A percentile compares a stretch with the other conserved stretches of the same genome.
These are phyloP conservation scores for Choloepus didactylus DNA, from an alignment of 2,797 vertebrate genomes.

Conservation along the genomic window DNA sequence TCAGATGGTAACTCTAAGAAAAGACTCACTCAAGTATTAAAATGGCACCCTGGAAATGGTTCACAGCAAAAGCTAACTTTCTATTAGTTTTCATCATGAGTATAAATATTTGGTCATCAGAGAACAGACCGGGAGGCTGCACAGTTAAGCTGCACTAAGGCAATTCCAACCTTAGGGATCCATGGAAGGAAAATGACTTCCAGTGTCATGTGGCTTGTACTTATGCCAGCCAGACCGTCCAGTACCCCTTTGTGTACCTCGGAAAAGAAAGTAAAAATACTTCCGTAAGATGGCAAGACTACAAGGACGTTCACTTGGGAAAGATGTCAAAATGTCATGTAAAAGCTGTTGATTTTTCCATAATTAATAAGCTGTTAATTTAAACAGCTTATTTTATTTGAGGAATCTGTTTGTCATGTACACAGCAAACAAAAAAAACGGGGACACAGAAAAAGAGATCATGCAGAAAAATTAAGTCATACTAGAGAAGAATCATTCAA, in stretches of 20 bases:
- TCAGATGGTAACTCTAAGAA: not conserved
- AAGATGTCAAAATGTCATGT: not conserved
- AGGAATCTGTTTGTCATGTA: constrained; percentile 38
- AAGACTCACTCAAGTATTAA: constrained; percentile 16
- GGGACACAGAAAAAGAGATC: not conserved
- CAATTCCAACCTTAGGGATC: not conserved
- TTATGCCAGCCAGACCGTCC: not conserved
- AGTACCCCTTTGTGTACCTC: not conserved
- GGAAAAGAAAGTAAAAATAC: not conserved
- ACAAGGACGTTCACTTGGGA: not conserved
- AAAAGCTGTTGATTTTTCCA: not conserved
- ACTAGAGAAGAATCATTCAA: constrained; percentile 47
- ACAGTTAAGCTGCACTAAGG: not conserved
- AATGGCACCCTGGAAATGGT: constrained; percentile 18
- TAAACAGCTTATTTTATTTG: constrained; percentile 34
- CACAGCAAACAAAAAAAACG: not conserved
- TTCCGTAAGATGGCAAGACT: not conserved
- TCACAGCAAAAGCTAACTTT: constrained; percentile 25
- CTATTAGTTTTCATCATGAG: not conserved
- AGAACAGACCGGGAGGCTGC: too few species aligned
- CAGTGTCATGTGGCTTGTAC: not conserved
- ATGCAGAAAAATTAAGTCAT: constrained; percentile 64
- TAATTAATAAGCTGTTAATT: constrained; percentile 21
- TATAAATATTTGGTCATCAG: not conserved
- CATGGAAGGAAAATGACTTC: constrained; percentile 20